Percentiles rank a stretch among this genome's conserved stretches.
These are phyloP conservation scores for Nemotelus nigrinus DNA, from an alignment of 2,888 invertebrate genomes.

Conservation along the genomic window DNA sequence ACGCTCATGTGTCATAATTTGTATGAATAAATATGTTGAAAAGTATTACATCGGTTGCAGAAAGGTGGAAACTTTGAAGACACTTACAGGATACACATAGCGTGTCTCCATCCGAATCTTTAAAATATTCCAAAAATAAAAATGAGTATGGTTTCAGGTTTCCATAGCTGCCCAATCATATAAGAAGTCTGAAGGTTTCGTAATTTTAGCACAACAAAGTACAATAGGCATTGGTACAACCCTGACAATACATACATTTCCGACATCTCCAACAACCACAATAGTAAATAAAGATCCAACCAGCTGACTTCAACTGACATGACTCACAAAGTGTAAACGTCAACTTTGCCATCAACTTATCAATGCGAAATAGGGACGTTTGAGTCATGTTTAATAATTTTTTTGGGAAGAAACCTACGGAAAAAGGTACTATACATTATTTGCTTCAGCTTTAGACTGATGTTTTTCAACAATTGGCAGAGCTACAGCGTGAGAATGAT, in stretches of 20 bases:
- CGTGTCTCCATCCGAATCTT: no score
- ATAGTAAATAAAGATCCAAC: neutral
- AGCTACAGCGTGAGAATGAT: constrained; percentile 86
- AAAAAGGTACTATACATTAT: constrained; percentile 67
- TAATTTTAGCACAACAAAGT: no score
- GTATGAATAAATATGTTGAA: neutral
- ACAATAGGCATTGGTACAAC: no score
- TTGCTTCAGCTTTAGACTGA: neutral
- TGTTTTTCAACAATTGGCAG: constrained; percentile 64
- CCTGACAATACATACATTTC: neutral
- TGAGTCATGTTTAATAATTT: constrained; percentile 65
- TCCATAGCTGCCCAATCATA: no score
- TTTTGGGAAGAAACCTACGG: constrained; percentile 72
- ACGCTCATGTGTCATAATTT: neutral
- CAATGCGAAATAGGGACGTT: no score
- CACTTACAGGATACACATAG: no score
- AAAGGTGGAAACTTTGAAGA: no score
- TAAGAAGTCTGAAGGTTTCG: no score
- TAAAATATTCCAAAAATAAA: no score
- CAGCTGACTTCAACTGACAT: neutral
- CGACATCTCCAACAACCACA: neutral
- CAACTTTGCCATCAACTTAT: no score
- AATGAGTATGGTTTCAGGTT: no score
- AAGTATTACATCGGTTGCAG: neutral
- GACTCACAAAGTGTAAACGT: constrained; percentile 3